phyloP scores from a whole-genome alignment of 1,140 invertebrate species.

The Aethina tumida region DNA sequence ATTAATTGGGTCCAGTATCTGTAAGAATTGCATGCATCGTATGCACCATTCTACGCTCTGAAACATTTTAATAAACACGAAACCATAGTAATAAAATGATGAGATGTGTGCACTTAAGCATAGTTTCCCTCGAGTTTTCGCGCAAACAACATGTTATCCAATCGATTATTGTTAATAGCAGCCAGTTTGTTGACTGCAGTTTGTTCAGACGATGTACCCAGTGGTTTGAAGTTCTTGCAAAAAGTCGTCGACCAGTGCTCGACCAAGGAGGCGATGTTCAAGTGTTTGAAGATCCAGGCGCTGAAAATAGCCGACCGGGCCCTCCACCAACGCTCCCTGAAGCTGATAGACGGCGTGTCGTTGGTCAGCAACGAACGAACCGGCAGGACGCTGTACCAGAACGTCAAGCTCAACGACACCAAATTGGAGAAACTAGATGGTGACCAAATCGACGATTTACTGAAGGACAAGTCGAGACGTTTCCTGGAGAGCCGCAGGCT shows the following conservation, averaged over 20 bases:
- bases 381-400: conserved; percentile 9
- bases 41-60: conserved; percentile 14
- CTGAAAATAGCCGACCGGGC: conserved; percentile 52
- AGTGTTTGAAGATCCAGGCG: conserved; percentile 57
- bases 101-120: not conserved
- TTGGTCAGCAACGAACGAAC: conserved; percentile 33
- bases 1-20: no score
- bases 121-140: not conserved
- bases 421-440: conserved; percentile 40
- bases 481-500: conserved; percentile 52
- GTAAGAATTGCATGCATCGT: no score
- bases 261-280: conserved; percentile 46
- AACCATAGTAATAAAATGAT: conserved; percentile 11
- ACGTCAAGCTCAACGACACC: conserved; percentile 33
- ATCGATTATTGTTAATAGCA: not conserved
- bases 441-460: conserved; percentile 43
- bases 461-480: conserved; percentile 38
- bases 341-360: conserved; percentile 49
- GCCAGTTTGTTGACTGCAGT: not conserved
- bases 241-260: conserved; percentile 42
- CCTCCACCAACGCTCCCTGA: conserved; percentile 48
- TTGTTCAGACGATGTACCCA: not conserved
- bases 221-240: conserved; percentile 6
- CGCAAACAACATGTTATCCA: conserved; percentile 1
- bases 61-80: conserved; percentile 9